Percentiles rank a stretch among this genome's conserved stretches.
Conservation (phyloP, 2,888 invertebrate genomes). For the Drosophila affinis region DNA sequence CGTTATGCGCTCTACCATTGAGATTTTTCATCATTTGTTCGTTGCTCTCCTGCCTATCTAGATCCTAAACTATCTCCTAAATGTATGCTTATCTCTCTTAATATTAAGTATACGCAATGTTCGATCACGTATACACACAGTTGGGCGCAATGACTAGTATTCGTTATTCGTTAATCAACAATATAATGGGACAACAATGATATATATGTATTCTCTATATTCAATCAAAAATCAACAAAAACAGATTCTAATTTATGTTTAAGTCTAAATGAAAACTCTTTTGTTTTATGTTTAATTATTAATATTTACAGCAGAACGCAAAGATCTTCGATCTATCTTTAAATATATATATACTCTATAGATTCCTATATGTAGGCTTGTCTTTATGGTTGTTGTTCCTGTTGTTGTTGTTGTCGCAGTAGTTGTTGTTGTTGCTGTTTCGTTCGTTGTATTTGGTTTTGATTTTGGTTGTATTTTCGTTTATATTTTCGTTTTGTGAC, state of each 20-base stretch:
- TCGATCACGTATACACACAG: conserved; percentile 63
- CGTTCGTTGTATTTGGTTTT: conserved; percentile 60
- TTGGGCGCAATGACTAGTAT: conserved; percentile 62
- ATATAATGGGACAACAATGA: conserved; percentile 57
- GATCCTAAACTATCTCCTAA: conserved; percentile 24
- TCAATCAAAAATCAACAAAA: conserved; percentile 30
- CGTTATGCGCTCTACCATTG: conserved; percentile 75
- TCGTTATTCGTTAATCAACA: conserved; percentile 48
- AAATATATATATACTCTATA: not conserved
- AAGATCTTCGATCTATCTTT: not conserved
- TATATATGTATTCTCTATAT: conserved; percentile 10
- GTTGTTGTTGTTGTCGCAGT: conserved; percentile 37
- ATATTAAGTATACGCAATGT: conserved; percentile 69
- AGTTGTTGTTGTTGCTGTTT: conserved; percentile 18
- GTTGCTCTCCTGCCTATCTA: conserved; percentile 28
- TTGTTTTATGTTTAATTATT: not conserved
- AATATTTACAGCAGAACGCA: not conserved
- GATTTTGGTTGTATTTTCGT: conserved; percentile 34
- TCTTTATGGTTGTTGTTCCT: conserved; percentile 33
- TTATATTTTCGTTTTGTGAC: conserved; percentile 31
- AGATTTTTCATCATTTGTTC: conserved; percentile 76
- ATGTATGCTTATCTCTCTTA: conserved; percentile 20
- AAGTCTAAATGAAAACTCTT: conserved; percentile 3
- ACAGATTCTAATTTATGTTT: conserved; percentile 2
- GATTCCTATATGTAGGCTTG: conserved; percentile 17